These are phyloP conservation scores for Aurelia sp. DNA, from an alignment of 30 jellyfish, hydroid and myxozoan species.

Conservation along the genomic window DNA sequence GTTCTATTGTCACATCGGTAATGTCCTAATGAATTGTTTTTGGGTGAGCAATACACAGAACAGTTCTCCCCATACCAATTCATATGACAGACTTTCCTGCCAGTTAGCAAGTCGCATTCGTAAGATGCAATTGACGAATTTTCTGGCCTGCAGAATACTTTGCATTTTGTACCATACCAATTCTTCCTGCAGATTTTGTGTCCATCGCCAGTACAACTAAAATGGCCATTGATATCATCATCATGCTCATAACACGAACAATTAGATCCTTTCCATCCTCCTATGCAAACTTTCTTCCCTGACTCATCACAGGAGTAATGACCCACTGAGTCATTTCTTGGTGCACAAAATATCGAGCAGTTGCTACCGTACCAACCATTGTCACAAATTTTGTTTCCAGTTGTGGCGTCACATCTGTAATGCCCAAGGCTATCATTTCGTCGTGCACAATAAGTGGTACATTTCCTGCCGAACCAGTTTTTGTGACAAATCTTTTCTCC, in stretches of 20 bases:
- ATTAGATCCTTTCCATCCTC: conserved; percentile 19
- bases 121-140: neutral
- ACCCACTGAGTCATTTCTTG: conserved; percentile 29
- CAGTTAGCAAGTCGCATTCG: neutral
- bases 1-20: conserved; percentile 6
- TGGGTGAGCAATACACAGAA: neutral
- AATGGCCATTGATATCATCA: conserved; percentile 6
- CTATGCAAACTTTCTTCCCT: neutral
- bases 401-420: neutral
- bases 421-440: conserved; percentile 43
- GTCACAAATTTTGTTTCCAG: conserved; percentile 7
- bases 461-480: conserved; percentile 57
- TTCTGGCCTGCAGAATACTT: neutral
- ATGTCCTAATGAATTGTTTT: neutral
- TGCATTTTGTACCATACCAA: neutral
- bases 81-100: neutral
- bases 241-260: neutral
- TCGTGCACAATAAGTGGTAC: conserved; percentile 40
- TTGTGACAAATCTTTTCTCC: conserved; percentile 17
- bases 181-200: neutral
- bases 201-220: neutral
- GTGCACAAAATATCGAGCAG: conserved; percentile 43
- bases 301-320: conserved; percentile 26
- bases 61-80: neutral
- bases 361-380: conserved; percentile 54